Evolutionary conservation across 2,888 invertebrate genomes (phyloP).

Genomic region (Pristionchus arcanus): DNA sequence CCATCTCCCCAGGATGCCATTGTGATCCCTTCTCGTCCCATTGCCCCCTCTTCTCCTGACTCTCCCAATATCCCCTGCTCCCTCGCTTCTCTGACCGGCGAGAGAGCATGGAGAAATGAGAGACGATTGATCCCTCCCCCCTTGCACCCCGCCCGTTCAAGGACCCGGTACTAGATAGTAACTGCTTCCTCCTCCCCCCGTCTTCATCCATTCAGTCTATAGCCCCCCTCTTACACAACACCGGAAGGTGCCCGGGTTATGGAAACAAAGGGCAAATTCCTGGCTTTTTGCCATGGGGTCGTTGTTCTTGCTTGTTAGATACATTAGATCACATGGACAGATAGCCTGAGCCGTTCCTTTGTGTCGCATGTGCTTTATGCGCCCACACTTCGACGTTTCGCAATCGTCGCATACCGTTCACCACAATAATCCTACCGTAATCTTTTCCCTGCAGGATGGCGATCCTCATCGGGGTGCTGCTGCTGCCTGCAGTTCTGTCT

Average conservation of each 20-base stretch:
- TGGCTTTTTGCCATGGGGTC: background rate
- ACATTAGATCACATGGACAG: background rate
- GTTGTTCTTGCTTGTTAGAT: background rate
- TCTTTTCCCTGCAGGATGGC: conserved; percentile 38
- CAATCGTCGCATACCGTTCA: background rate
- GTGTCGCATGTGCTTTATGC: background rate
- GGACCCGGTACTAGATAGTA: conserved; percentile 34
- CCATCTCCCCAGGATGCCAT: conserved; percentile 14
- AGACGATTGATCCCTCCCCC: background rate
- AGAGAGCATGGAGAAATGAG: background rate
- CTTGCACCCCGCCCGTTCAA: conserved; percentile 30
- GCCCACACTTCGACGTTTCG: background rate
- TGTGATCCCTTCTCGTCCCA: conserved; percentile 5
- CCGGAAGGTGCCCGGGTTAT: conserved; percentile 16
- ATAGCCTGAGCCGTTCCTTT: background rate
- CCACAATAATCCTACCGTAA: background rate
- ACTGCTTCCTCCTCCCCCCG: conserved; percentile 21
- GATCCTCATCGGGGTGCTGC: conserved; percentile 29
- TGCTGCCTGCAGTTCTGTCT: background rate
- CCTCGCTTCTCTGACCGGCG: background rate
- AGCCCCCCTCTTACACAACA: background rate
- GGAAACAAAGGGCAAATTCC: conserved; percentile 40
- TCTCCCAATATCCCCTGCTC: background rate
- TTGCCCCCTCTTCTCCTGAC: background rate
- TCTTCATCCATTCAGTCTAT: conserved; percentile 6